These are phyloP conservation scores for Brachypteracias leptosomus DNA, from an alignment of 2,113 vertebrate species.

Conservation along the genomic window DNA sequence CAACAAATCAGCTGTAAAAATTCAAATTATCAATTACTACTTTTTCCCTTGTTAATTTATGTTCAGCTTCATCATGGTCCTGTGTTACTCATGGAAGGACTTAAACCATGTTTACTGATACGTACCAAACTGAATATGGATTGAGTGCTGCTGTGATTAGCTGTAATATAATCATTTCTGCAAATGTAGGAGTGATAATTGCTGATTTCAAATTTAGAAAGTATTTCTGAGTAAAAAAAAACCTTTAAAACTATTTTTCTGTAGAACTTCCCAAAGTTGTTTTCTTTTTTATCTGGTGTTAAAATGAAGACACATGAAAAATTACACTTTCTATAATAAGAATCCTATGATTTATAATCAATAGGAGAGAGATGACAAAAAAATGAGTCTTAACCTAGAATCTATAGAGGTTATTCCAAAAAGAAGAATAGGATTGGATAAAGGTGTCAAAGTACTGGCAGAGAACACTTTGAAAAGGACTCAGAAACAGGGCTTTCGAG, in stretches of 20 bases:
- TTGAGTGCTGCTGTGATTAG: not conserved
- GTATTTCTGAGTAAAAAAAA: not conserved
- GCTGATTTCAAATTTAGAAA: not conserved
- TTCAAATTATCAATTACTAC: not conserved
- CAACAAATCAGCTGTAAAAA: not conserved
- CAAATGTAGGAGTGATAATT: not conserved
- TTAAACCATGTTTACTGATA: not conserved
- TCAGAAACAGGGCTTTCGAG: not conserved
- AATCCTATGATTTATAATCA: not conserved
- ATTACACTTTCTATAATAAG: not conserved
- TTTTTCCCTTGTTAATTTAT: not conserved
- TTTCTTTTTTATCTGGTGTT: not conserved
- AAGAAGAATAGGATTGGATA: not conserved
- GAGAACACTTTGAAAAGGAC: not conserved
- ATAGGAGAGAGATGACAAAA: not conserved
- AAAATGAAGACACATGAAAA: not conserved
- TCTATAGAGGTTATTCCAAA: not conserved
- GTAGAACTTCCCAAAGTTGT: not conserved
- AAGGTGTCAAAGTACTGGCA: not conserved
- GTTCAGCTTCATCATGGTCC: not conserved
- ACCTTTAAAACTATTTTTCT: not conserved
- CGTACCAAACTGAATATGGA: not conserved
- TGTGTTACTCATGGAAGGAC: not conserved
- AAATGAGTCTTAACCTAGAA: not conserved
- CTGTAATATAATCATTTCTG: not conserved